phyloP scores from a whole-genome alignment of 1,140 invertebrate species.

The Bursaphelenchus mucronatus region DNA sequence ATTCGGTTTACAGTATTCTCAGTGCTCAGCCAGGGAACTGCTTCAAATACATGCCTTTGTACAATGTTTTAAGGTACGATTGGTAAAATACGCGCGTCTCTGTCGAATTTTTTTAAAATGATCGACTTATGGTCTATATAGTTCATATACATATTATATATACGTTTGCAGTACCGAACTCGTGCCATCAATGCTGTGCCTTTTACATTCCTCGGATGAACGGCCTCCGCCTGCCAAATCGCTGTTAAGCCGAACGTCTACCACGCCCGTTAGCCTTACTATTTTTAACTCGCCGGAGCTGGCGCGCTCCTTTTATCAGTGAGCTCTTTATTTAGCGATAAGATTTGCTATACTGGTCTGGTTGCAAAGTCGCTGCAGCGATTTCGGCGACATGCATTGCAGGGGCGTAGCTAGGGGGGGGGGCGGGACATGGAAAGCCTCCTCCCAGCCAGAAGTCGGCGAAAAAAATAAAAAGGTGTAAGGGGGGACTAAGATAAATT shows the following conservation, averaged over 20 bases:
- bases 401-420: too few species aligned
- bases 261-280: conserved; percentile 22
- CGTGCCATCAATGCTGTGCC: conserved; percentile 16
- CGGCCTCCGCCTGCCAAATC: conserved; percentile 20
- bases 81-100: neutral
- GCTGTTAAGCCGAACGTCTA: conserved; percentile 14
- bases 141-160: neutral
- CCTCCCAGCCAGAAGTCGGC: too few species aligned
- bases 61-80: conserved; percentile 23
- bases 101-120: conserved; percentile 4
- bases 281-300: conserved; percentile 23
- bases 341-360: too few species aligned
- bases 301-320: conserved; percentile 36
- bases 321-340: conserved; percentile 21
- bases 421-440: too few species aligned
- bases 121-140: neutral
- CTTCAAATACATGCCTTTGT: conserved; percentile 20
- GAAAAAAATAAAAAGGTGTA: too few species aligned
- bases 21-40: conserved; percentile 17
- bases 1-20: conserved; percentile 22
- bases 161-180: conserved; percentile 22
- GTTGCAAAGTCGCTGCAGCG: too few species aligned
- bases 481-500: too few species aligned
- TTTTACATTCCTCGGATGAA: conserved; percentile 20
- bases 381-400: too few species aligned